Conservation (phyloP, 2,888 invertebrate genomes). For the Meghimatium bilineatum region DNA sequence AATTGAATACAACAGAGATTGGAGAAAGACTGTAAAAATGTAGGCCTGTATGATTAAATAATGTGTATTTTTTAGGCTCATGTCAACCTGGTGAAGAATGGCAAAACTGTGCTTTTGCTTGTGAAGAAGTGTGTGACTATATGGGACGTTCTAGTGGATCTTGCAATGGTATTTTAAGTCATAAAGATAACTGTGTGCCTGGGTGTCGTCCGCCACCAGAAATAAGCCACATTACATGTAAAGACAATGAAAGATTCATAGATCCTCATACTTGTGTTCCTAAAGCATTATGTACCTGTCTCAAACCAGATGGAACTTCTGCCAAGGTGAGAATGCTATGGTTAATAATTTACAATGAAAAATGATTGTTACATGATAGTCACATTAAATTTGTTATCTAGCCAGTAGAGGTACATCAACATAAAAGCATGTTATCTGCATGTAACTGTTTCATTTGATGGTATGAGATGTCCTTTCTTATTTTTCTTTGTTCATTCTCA, state of each 20-base stretch:
- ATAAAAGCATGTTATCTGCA: too few relatives aligned
- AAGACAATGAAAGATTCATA: conserved; percentile 38
- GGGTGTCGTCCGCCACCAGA: conserved; percentile 57
- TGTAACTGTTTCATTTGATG: too few relatives aligned
- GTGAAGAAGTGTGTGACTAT: conserved; percentile 83
- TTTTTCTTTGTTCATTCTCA: too few relatives aligned
- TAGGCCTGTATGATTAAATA: too few relatives aligned
- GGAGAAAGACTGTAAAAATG: too few relatives aligned
- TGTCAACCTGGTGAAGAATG: conserved; percentile 76
- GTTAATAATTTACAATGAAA: not conserved
- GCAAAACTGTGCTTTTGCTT: conserved; percentile 85
- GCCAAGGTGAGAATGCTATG: conserved; percentile 81
- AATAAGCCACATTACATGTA: conserved; percentile 8
- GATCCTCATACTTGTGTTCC: conserved; percentile 85
- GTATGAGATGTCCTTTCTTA: too few relatives aligned
- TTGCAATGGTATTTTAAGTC: conserved; percentile 56
- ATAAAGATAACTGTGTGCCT: conserved; percentile 74
- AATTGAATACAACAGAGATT: too few relatives aligned
- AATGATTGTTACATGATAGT: not conserved
- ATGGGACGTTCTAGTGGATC: conserved; percentile 57
- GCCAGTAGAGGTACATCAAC: not conserved
- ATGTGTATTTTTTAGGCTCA: conserved; percentile 56
- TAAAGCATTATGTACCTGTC: conserved; percentile 86
- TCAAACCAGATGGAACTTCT: conserved; percentile 82
- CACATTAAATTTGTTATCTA: not conserved